Evolutionary conservation across 1,140 invertebrate species (phyloP), one percentile per base, ranked within the genome.

Genomic region (Doryteuthis pealeii): DNA sequence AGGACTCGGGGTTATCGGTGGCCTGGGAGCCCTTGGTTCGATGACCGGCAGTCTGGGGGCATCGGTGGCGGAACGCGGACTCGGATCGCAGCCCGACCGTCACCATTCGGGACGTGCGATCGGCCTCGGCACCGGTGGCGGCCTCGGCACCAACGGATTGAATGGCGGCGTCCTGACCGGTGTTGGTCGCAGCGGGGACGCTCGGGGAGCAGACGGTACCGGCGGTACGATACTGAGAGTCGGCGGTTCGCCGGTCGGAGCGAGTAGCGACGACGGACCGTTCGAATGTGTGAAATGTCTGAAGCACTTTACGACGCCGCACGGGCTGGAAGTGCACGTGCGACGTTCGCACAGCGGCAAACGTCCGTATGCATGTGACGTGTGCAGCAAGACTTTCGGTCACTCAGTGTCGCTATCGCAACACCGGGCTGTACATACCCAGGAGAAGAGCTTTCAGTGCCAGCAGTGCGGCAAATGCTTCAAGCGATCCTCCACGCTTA

Each of bases 381-480:
- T 96, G 35, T 98, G 96, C 90, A 96, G 96, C 89, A 98, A 99
- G 89, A 98, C 96, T 28, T 98, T 98, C 88, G 96, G 96, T 74
- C 96, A 98, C 88, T 95, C 97, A 88, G 96, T 98, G 83, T 96
- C 94, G 87, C 91, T 98, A 70, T 95, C 94, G 85, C 96, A 98
- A 89, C 96, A 98, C 88, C 78, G 83, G 77, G 78, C 94, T 74
- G 95, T 97, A 15, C 96, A 98, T 88, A 95, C 93, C 78, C 95
- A 96, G 71, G 96, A 98, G 87, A 96, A 96, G 87, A 93, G 94
- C 66, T 97, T 98, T 86, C 93, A 96, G 88, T 99, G 96, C 88
- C 95, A 96, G 86, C 96, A 99, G 89, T 99, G 98, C 86, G 97
- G 97, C 10, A 99, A 99, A 89, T 93, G 93, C 43, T 99, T 99